These are phyloP conservation scores for Oplegnathus fasciatus DNA, from an alignment of 2,113 vertebrate genomes.

Conservation along the genomic window DNA sequence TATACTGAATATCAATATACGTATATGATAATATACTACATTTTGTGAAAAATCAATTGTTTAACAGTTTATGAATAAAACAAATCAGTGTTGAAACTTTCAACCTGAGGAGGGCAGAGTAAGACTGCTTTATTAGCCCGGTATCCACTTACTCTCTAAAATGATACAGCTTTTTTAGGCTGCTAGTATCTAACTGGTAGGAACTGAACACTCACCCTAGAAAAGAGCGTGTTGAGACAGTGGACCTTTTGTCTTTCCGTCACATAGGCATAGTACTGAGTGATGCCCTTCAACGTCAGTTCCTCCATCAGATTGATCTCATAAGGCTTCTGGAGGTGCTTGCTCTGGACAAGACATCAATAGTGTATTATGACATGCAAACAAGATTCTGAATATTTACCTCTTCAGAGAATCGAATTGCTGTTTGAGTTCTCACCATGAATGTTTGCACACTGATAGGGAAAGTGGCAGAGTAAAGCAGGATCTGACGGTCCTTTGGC, in stretches of 20 bases:
- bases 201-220: conserved; percentile 68
- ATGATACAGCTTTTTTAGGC: neutral
- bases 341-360: conserved; percentile 62
- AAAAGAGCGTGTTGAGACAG: conserved; percentile 85
- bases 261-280: conserved; percentile 85
- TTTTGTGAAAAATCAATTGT: neutral
- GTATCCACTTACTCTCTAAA: neutral
- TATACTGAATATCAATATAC: conserved; percentile 1
- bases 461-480: conserved; percentile 84
- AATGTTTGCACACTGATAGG: conserved; percentile 83
- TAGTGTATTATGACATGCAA: neutral
- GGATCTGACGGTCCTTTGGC: conserved; percentile 79
- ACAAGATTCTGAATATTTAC: neutral
- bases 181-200: neutral
- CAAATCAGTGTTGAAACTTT: neutral
- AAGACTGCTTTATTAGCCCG: neutral
- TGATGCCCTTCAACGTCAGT: conserved; percentile 84
- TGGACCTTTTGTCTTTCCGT: conserved; percentile 84
- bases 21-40: neutral
- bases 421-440: conserved; percentile 75
- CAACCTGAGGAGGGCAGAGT: neutral
- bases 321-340: conserved; percentile 82
- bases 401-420: neutral
- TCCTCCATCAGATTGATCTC: conserved; percentile 87
- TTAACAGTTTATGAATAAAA: neutral